Base-by-base conservation (phyloP, 2,888 invertebrate genomes). In the Eucera pruinosa region DNA sequence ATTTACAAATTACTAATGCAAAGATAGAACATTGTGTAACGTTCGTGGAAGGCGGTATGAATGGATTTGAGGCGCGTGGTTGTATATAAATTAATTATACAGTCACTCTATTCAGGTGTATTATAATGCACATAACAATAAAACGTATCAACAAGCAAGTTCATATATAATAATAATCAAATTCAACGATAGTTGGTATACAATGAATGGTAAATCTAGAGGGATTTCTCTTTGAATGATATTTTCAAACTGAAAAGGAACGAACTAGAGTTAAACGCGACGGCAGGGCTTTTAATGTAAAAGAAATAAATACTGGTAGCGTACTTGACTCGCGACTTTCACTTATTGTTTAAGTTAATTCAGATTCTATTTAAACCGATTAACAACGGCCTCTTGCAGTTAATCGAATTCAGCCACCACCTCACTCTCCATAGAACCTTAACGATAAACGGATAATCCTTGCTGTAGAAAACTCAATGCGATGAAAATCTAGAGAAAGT, bases 261-360 rank as follows among this genome's bases (percentile, higher is more conserved):
- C 11, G 11, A 2, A 6, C 2, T 15, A n/a, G 30, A 18, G 23
- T 52, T 43, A 25, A 18, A 33, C 6, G 4, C n/a, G 18, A n/a
- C 25, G 39, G 7, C 15, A 33, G 7, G 18, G n/a, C n/a, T 33
- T 66, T 36, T 27, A 25, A 30, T 41, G 39, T 23, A 33, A 54
- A 47, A 36, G 64, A 41, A 69, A 69, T 57, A 62, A 50, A 47
- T 27, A 39, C 23, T 13, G 20, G 58, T 57, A 43, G 43, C 52
- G 18, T 45, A 20, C 15, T 60, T 18, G 13, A 30, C 18, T 18
- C 47, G 39, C 36, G 48, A 69, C 61, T 75, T 75, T 62, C 65
- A 25, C 78, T 82, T 71, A 70, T 82, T 70, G 69, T 72, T 80
- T 68, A 61, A 76, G 73, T 67, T 75, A 81, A 83, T 79, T 79